phyloP scores from a whole-genome alignment of 2,888 invertebrate genomes.

The Dasypolia templi region DNA sequence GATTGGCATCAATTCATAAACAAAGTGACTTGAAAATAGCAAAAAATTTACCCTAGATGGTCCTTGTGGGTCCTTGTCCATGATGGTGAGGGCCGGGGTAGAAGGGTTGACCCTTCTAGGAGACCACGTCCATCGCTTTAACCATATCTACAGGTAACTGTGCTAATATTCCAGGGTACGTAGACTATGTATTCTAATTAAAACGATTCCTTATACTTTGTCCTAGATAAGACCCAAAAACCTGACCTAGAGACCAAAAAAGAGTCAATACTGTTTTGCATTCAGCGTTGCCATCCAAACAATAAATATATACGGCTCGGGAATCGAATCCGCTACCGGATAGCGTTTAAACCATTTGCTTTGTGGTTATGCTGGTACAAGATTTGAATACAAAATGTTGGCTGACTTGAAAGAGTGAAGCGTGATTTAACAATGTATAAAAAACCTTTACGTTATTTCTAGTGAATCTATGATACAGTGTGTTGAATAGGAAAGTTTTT shows the following conservation, averaged over 20 bases:
- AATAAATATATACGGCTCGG: slow-evolving; percentile 62
- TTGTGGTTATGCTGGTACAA: slow-evolving; percentile 57
- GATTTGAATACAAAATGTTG: slow-evolving; percentile 61
- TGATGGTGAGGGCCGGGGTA: no score
- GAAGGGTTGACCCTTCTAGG: no score
- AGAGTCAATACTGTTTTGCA: slow-evolving; percentile 54
- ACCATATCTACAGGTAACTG: no score
- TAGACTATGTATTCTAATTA: no score
- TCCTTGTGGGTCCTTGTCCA: no score
- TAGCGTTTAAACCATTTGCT: slow-evolving; percentile 60
- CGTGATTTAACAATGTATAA: not conserved
- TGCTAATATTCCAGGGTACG: no score
- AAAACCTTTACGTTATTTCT: not conserved
- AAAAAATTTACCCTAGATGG: no score
- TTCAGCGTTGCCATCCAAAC: slow-evolving; percentile 59
- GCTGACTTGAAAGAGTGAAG: no score
- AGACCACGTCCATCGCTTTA: no score
- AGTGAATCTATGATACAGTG: not conserved
- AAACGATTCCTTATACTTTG: not conserved
- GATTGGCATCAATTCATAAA: no score
- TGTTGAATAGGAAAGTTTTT: not conserved
- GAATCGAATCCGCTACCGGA: slow-evolving; percentile 61
- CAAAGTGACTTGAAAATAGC: no score
- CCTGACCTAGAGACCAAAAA: slow-evolving; percentile 19
- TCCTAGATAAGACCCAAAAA: not conserved